Base-by-base conservation (phyloP, 2,888 invertebrate species). In the Callinectes sapidus region DNA sequence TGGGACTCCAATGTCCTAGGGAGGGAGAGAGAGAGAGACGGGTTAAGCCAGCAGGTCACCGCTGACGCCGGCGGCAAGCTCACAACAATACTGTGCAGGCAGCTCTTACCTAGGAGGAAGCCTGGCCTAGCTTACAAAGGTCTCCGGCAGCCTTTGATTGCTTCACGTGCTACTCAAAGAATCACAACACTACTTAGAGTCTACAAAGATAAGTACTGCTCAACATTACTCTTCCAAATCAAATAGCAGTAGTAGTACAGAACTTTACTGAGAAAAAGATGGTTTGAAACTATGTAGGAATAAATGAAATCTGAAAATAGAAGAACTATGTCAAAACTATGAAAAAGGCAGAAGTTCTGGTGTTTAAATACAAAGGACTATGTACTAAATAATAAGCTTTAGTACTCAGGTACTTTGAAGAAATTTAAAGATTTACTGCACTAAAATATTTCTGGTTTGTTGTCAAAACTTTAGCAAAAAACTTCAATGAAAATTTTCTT, bases 1-100 rank as follows among this genome's bases (percentile, higher is more conserved):
- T 91, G 94, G 94, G 71, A 91, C 92, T 61, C 94, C 94, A 89
- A 91, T 89, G 85, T 92, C 94, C 94, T 94, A 94, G 39, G 85
- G 91, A 94, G 91, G 90, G 89, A 91, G 92, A 90, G 93, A 94
- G 92, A 94, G 91, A 94, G 48, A 94, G 87, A 92, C 89, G 89
- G 91, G 89, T 81, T 81, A 81, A 81, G 81, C 81, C 81, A 81
- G 81, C 81, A 81, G 81, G 81, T 81, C 81, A 81, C 81, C 81
- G 81, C 81, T 81, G 81, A 81, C 14, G 81, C 81, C 81, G 81
- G 32, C 16, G 81, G 32, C 10, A 81, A 81, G 81, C 81, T 81
- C 35, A 81, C 81, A 81, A 81, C 81, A 81, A 81, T 81, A 81
- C 81, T 81, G 81, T 81, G 81, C 81, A 81, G 81, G 81, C 81